These are phyloP conservation scores for Drosophila nannoptera DNA, from an alignment of 1,140 invertebrate species.

Conservation along the genomic window DNA sequence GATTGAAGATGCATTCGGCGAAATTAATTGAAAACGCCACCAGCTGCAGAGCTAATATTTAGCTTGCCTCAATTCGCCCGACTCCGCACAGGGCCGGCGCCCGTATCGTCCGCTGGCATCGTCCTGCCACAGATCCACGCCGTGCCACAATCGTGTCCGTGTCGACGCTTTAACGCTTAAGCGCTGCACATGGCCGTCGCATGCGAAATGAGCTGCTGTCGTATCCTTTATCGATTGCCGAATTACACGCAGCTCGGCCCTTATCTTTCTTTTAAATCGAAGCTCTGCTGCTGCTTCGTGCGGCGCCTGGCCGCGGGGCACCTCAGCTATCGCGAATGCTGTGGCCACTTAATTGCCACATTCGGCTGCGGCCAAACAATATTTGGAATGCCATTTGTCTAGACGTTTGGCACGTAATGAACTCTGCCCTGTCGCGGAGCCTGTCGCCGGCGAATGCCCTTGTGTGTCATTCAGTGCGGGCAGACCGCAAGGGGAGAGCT, in stretches of 20 bases:
- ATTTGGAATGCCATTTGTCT: constrained; percentile 14
- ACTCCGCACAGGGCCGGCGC: neutral
- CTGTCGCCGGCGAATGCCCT: neutral
- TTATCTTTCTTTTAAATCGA: constrained; percentile 26
- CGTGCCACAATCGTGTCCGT: constrained; percentile 22
- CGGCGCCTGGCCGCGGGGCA: neutral
- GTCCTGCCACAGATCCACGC: neutral
- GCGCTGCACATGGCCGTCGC: constrained; percentile 21
- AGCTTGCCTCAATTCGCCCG: constrained; percentile 40
- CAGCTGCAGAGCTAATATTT: constrained; percentile 69
- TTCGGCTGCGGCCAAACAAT: neutral
- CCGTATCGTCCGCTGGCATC: neutral
- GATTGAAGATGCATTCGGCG: constrained; percentile 71
- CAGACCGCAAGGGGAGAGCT: no score
- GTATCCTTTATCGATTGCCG: constrained; percentile 38
- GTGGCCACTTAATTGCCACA: constrained; percentile 9
- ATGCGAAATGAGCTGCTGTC: constrained; percentile 52
- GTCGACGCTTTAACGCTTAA: constrained; percentile 54
- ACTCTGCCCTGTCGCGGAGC: neutral
- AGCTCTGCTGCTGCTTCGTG: neutral
- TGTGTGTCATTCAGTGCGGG: no score
- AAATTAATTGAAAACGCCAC: constrained; percentile 73
- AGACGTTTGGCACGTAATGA: constrained; percentile 21
- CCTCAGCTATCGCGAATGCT: neutral
- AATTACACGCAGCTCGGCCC: constrained; percentile 4